Evolutionary conservation across 2,888 invertebrate species (phyloP), one percentile per base, ranked within the genome.

Genomic region (Pristionchus japonicus): DNA sequence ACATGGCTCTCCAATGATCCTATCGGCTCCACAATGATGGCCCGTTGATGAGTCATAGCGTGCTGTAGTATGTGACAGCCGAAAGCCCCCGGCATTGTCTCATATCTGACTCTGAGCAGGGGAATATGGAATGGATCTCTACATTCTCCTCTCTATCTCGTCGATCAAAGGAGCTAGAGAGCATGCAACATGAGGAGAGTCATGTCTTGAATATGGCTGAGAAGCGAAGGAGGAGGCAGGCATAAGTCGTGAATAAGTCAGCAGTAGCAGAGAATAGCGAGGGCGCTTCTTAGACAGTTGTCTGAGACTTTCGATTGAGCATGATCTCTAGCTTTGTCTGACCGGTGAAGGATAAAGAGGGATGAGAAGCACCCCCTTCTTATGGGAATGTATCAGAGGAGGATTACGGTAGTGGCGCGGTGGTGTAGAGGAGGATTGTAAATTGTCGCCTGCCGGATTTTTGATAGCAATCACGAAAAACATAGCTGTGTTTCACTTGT

Each of bases 241-340:
- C 15, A 77, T 77, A 77, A 77, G 77, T 70, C 70, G 70, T 70
- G 70, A 70, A 70, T 70, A 70, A 70, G 70, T 70, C 70, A 70
- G 52, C 52, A 52, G 52, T 23, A 57, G 20, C 23, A 57, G 3
- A 57, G 57, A 57, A n/a, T 9, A 57, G 20, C 20, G 3, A 9
- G 9, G 23, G 6, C 57, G 23, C 49, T 49, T 47, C 49, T 82
- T 49, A 34, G 31, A 34, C 70, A 11, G 23, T 31, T 37, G 17
- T 70, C 70, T 70, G 34, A 34, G 34, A 34, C 70, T 70, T 34
- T 70, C 34, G 6, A 1, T 70, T 37, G 31, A 9, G 31, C 70
- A 4, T 37, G 34, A 6, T 70, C 31, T 70, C 70, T 37, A 31
- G 31, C 34, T 11, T 34, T 70, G 7, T 70, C 70, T 37, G 31